A percentile compares a stretch with the other conserved stretches of the same genome.
phyloP scores from a whole-genome alignment of 2,113 vertebrate species.

The Anoplopoma fimbria region DNA sequence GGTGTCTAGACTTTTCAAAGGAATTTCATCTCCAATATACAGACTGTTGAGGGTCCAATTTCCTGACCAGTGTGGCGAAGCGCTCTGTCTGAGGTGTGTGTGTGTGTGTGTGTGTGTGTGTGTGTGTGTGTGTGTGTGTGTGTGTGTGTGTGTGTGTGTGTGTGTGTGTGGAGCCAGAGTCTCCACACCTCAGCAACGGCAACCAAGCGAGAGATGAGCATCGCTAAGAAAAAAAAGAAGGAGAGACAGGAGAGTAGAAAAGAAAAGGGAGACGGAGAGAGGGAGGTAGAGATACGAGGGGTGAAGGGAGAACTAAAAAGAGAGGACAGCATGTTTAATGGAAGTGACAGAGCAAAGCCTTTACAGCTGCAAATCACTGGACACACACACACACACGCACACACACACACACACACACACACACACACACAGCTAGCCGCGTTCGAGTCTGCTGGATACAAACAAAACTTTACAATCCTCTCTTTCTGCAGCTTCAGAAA shows the following conservation, averaged over 20 bases:
- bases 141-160: slow-evolving; percentile 20
- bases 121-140: slow-evolving; percentile 5
- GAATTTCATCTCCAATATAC: slow-evolving; percentile 69
- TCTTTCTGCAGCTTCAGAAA: neutral
- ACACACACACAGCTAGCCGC: slow-evolving; percentile 23
- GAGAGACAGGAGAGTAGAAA: slow-evolving; percentile 21
- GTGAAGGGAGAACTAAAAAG: slow-evolving; percentile 14
- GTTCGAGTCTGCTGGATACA: slow-evolving; percentile 12
- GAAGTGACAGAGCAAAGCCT: slow-evolving; percentile 51
- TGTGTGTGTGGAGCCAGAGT: slow-evolving; percentile 3
- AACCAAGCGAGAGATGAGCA: slow-evolving; percentile 58
- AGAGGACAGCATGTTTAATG: slow-evolving; percentile 55
- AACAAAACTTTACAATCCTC: slow-evolving; percentile 31
- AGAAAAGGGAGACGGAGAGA: slow-evolving; percentile 15
- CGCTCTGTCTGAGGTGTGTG: slow-evolving; percentile 28
- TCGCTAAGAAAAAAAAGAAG: slow-evolving; percentile 16
- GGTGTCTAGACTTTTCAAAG: slow-evolving; percentile 43
- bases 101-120: slow-evolving; percentile 10
- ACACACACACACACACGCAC: slow-evolving; percentile 35
- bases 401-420: slow-evolving; percentile 19
- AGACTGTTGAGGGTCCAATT: slow-evolving; percentile 70
- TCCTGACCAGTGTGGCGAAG: slow-evolving; percentile 57
- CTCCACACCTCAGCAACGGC: slow-evolving; percentile 49
- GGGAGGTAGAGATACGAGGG: neutral
- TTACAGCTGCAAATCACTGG: slow-evolving; percentile 42